A percentile compares a stretch with the other conserved stretches of the same genome.
Evolutionary conservation across 2,888 invertebrate species (phyloP).

Genomic region (Xestia ashworthii): DNA sequence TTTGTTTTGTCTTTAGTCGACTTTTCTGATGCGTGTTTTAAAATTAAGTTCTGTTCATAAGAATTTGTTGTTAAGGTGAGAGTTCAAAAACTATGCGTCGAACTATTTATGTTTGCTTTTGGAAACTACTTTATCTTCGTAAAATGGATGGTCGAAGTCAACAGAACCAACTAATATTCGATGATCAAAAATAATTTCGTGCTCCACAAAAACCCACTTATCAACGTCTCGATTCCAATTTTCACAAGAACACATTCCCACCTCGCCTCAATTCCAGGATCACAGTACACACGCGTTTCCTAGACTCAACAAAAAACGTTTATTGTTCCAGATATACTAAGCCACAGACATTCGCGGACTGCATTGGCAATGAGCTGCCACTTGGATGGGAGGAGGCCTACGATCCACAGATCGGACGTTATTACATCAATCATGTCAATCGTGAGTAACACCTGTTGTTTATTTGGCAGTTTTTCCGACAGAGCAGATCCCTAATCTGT

Average conservation of each 20-base stretch:
- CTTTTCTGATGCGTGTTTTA: slow-evolving; percentile 29
- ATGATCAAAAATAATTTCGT: slow-evolving; percentile 6
- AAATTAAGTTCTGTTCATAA: slow-evolving; percentile 1
- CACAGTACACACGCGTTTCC: slow-evolving; percentile 49
- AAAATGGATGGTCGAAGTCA: background rate
- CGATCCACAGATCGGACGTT: slow-evolving; percentile 98
- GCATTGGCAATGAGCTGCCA: slow-evolving; percentile 99
- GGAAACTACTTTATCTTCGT: background rate
- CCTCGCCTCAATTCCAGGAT: slow-evolving; percentile 46
- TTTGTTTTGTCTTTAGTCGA: slow-evolving; percentile 45
- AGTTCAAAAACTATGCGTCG: background rate
- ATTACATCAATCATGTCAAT: slow-evolving; percentile 99
- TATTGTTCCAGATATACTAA: slow-evolving; percentile 96
- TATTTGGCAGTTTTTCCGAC: slow-evolving; percentile 53
- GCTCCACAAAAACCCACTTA: slow-evolving; percentile 13
- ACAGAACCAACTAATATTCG: slow-evolving; percentile 11
- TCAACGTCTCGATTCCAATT: slow-evolving; percentile 15
- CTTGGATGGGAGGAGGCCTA: slow-evolving; percentile 99
- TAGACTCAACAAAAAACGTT: slow-evolving; percentile 67
- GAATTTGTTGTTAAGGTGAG: background rate
- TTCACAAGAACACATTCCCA: slow-evolving; percentile 31
- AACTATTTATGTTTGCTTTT: background rate
- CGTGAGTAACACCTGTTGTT: slow-evolving; percentile 92
- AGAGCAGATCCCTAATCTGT: slow-evolving; percentile 23
- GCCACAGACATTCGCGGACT: slow-evolving; percentile 99